phyloP scores from a whole-genome alignment of 2,113 vertebrate species.

The Nerophis ophidion region DNA sequence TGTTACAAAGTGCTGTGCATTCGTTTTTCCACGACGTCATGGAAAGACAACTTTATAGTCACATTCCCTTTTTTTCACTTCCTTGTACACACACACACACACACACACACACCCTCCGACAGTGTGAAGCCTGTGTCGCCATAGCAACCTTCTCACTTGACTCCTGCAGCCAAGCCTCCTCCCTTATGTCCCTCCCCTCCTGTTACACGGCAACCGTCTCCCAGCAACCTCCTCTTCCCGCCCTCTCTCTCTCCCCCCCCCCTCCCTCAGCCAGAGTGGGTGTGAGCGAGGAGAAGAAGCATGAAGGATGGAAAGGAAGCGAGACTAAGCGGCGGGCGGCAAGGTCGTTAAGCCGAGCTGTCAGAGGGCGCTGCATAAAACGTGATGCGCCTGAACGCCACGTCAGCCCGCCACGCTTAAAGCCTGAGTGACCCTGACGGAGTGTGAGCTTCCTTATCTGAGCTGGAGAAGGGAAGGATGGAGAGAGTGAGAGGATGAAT shows the following conservation, averaged over 20 bases:
- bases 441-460: no score
- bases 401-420: no score
- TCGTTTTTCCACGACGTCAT: no score
- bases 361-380: no score
- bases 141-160: slow-evolving; percentile 58
- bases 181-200: slow-evolving; percentile 21
- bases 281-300: neutral
- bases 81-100: slow-evolving; percentile 1
- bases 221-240: slow-evolving; percentile 38
- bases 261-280: neutral
- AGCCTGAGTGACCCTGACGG: no score
- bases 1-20: no score
- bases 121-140: slow-evolving; percentile 56
- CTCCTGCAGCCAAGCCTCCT: slow-evolving; percentile 24
- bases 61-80: neutral
- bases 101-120: slow-evolving; percentile 19
- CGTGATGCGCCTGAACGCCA: no score
- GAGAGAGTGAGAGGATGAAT: slow-evolving; percentile 32
- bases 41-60: no score
- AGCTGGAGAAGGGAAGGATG: neutral
- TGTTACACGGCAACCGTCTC: slow-evolving; percentile 51
- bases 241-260: neutral
- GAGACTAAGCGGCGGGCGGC: neutral
- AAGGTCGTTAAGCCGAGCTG: no score
- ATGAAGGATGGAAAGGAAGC: neutral